Conservation (phyloP, 2,113 vertebrate species). For the Catagonus wagneri region DNA sequence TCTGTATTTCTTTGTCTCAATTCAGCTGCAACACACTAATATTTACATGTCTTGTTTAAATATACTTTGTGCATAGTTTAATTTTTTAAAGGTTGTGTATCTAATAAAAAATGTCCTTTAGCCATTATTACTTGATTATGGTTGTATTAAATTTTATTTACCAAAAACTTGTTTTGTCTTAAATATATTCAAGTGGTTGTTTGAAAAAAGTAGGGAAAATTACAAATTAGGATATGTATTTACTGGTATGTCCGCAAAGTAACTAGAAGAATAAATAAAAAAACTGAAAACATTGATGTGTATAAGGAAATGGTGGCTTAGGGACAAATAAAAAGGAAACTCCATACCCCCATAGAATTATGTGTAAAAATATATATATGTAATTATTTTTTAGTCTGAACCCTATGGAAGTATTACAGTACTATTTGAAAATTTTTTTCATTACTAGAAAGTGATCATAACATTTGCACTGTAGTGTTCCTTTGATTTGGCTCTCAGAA, state of each 20-base stretch:
- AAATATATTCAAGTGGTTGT: conserved; percentile 29
- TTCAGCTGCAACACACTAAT: conserved; percentile 81
- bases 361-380: background rate
- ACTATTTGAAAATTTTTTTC: background rate
- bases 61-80: conserved; percentile 84
- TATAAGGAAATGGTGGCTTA: background rate
- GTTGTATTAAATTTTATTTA: conserved; percentile 82
- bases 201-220: background rate
- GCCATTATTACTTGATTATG: conserved; percentile 79
- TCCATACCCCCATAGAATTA: background rate
- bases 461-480: background rate
- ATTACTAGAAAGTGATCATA: background rate
- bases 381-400: background rate
- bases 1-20: conserved; percentile 61
- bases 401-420: background rate
- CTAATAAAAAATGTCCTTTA: conserved; percentile 87
- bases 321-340: background rate
- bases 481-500: conserved; percentile 11
- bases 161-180: conserved; percentile 62
- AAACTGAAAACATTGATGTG: background rate
- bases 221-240: background rate
- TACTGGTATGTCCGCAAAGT: conserved; percentile 27
- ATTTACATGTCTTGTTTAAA: conserved; percentile 84
- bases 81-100: conserved; percentile 79
- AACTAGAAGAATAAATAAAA: background rate